Evolutionary conservation across 2,888 invertebrate genomes (phyloP).

Genomic region (Scaptomyza polygonia): DNA sequence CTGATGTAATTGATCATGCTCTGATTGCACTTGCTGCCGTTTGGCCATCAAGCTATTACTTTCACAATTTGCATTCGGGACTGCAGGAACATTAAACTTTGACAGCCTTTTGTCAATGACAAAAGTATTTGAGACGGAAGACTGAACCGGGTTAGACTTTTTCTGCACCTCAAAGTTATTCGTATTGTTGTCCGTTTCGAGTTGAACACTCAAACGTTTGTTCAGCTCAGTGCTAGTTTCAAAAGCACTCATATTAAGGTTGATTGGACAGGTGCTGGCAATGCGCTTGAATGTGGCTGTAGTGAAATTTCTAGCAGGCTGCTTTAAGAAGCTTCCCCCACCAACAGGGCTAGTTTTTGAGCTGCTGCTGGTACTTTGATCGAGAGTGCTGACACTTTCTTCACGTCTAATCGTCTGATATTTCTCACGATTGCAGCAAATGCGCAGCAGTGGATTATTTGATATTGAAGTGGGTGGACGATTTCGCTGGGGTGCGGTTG

Average conservation of each 20-base stretch:
- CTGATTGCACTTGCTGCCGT: slow-evolving; percentile 13
- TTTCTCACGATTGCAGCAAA: slow-evolving; percentile 40
- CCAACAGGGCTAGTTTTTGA: neutral
- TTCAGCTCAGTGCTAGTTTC: slow-evolving; percentile 33
- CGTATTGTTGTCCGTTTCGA: slow-evolving; percentile 59
- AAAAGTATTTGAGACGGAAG: slow-evolving; percentile 34
- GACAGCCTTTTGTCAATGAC: slow-evolving; percentile 69
- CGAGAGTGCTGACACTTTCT: slow-evolving; percentile 15
- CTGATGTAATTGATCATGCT: slow-evolving; percentile 13
- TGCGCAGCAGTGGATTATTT: slow-evolving; percentile 43
- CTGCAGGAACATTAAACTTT: slow-evolving; percentile 51
- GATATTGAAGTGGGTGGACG: slow-evolving; percentile 4
- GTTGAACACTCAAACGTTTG: slow-evolving; percentile 69
- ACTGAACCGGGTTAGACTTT: neutral
- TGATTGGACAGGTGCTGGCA: slow-evolving; percentile 71
- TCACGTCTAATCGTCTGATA: slow-evolving; percentile 33
- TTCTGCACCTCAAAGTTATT: slow-evolving; percentile 8
- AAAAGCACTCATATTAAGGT: slow-evolving; percentile 67
- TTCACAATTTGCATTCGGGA: slow-evolving; percentile 1
- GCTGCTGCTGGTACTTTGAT: neutral
- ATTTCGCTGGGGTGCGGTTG: neutral
- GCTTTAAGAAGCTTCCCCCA: neutral
- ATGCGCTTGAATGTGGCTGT: slow-evolving; percentile 34
- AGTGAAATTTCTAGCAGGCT: slow-evolving; percentile 13
- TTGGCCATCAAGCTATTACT: too few species aligned